Evolutionary conservation across 2,888 invertebrate genomes (phyloP).

Genomic region (Petrolisthes manimaculis): DNA sequence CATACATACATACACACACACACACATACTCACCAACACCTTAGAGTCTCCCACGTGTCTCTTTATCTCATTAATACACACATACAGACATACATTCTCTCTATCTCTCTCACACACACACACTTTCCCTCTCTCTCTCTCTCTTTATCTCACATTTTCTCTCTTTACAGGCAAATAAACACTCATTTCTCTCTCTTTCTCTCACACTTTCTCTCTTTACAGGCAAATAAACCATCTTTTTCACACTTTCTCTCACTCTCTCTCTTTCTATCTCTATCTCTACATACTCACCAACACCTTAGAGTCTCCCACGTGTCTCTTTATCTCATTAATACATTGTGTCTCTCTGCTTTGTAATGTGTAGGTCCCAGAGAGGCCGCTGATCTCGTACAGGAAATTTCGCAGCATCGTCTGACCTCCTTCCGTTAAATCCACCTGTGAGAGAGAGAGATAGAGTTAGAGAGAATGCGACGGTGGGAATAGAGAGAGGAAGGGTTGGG

Average conservation of each 20-base stretch:
- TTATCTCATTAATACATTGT: constrained; percentile 92
- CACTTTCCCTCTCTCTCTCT: not conserved
- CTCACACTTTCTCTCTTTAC: no score
- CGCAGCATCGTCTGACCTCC: constrained; percentile 92
- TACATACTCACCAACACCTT: constrained; percentile 76
- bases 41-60: not conserved
- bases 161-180: no score
- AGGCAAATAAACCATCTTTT: no score
- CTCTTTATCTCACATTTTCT: not conserved
- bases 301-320: constrained; percentile 87
- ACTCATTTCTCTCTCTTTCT: not conserved
- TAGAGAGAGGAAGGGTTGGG: not conserved
- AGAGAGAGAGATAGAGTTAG: not conserved
- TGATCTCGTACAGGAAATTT: constrained; percentile 94
- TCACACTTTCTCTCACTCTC: not conserved
- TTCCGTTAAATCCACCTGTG: constrained; percentile 88
- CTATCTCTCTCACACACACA: no score
- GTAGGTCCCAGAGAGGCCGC: constrained; percentile 86
- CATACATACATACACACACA: no score
- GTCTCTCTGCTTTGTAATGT: constrained; percentile 89
- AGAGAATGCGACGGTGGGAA: not conserved
- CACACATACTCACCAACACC: no score
- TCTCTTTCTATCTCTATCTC: not conserved
- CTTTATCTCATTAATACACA: not conserved
- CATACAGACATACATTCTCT: no score